Percentiles rank a stretch among this genome's conserved stretches.
phyloP scores from a whole-genome alignment of 2,797 vertebrate species.

The Aulostomus chinensis region DNA sequence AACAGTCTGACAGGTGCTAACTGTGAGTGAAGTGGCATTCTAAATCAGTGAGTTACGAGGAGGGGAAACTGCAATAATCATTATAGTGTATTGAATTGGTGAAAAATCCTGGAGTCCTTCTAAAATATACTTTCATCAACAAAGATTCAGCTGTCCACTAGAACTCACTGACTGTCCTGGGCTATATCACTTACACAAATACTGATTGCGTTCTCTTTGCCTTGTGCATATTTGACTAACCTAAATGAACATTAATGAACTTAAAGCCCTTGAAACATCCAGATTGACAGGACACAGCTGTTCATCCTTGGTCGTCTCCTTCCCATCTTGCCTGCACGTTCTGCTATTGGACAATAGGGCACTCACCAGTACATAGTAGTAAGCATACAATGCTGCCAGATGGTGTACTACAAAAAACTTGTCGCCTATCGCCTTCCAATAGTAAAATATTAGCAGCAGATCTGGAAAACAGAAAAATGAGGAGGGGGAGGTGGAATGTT shows the following conservation, averaged over 20 bases:
- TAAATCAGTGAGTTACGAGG: neutral
- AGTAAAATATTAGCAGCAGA: constrained; percentile 94
- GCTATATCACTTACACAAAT: neutral
- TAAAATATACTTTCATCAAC: no score
- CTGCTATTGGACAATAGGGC: constrained; percentile 79
- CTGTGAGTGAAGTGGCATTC: no score
- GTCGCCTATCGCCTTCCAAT: constrained; percentile 98
- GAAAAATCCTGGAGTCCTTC: no score
- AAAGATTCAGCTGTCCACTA: no score
- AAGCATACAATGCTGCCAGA: constrained; percentile 92
- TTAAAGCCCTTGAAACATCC: no score
- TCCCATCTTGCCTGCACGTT: constrained; percentile 79
- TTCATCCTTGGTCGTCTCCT: constrained; percentile 79
- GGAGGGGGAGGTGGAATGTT: constrained; percentile 16
- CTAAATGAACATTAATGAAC: neutral
- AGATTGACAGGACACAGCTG: constrained; percentile 58
- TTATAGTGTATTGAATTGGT: no score
- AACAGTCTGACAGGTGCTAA: no score
- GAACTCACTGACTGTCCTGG: no score
- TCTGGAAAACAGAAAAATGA: constrained; percentile 80
- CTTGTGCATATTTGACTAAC: constrained; percentile 4
- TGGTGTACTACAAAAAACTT: constrained; percentile 97
- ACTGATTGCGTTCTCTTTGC: neutral
- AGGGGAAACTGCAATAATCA: no score
- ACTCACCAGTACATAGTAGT: constrained; percentile 98